Evolutionary conservation across 2,797 vertebrate genomes (phyloP).

Genomic region (Prunella strophiata): DNA sequence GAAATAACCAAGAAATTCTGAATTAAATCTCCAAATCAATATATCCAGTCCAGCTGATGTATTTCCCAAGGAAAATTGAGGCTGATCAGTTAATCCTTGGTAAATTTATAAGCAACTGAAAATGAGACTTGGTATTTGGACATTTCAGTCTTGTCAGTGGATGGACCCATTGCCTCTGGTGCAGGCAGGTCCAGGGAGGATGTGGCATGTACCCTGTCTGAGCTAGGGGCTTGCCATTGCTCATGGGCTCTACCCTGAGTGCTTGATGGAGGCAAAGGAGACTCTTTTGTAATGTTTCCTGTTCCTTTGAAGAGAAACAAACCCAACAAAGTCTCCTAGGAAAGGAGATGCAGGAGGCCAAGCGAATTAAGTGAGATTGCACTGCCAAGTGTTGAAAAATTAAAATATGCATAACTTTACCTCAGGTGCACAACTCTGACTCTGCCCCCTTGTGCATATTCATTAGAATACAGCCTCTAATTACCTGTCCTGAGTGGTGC

Average conservation of each 20-base stretch:
- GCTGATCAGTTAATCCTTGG: neutral
- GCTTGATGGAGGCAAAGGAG: neutral
- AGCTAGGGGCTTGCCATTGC: neutral
- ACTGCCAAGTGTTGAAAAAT: neutral
- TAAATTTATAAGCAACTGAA: neutral
- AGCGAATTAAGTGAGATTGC: neutral
- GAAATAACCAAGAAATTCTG: slow-evolving; percentile 11
- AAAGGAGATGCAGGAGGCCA: neutral
- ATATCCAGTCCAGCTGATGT: neutral
- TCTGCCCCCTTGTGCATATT: slow-evolving; percentile 69
- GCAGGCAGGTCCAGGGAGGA: neutral
- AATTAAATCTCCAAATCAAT: slow-evolving; percentile 31
- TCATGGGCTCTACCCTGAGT: accelerated
- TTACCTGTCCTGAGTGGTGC: neutral
- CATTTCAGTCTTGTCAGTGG: neutral
- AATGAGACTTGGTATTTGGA: neutral
- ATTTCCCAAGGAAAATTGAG: neutral
- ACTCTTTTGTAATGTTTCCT: neutral
- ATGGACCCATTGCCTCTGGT: too few species aligned
- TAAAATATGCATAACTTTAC: slow-evolving; percentile 57
- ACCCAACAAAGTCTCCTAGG: neutral
- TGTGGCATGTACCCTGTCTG: accelerated
- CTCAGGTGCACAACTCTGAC: slow-evolving; percentile 55
- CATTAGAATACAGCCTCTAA: slow-evolving; percentile 62
- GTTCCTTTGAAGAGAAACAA: neutral